These are phyloP conservation scores for Henricia sp. DNA, from an alignment of 53 echinoderm and acorn worm genomes.

Conservation along the genomic window DNA sequence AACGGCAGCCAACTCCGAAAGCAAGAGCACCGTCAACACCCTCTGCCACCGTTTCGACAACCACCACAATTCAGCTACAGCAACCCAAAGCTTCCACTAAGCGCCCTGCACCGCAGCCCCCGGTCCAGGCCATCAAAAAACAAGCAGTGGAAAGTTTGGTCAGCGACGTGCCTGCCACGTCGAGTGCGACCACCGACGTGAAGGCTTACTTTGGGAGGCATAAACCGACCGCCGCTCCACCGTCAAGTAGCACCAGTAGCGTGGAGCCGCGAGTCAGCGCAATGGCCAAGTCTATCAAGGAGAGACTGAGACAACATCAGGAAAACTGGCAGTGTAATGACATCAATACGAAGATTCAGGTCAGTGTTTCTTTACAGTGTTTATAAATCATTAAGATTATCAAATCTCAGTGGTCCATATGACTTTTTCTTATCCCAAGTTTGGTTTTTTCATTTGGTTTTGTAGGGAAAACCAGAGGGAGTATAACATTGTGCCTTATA, in stretches of 20 bases:
- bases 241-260: slow-evolving; percentile 59
- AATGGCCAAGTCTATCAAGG: slow-evolving; percentile 89
- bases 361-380: too few species aligned
- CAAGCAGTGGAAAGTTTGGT: slow-evolving; percentile 6
- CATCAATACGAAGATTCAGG: slow-evolving; percentile 93
- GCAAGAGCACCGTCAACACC: slow-evolving; percentile 35
- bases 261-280: slow-evolving; percentile 81
- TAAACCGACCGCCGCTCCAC: slow-evolving; percentile 2
- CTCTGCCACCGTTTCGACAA: neutral
- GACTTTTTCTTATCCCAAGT: too few species aligned
- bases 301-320: slow-evolving; percentile 83
- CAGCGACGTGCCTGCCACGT: neutral
- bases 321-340: slow-evolving; percentile 89
- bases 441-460: too few species aligned
- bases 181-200: slow-evolving; percentile 12
- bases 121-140: slow-evolving; percentile 56
- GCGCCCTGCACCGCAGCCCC: slow-evolving; percentile 38
- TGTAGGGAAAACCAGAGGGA: too few species aligned
- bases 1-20: slow-evolving; percentile 37
- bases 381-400: too few species aligned
- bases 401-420: too few species aligned
- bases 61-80: slow-evolving; percentile 50
- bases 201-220: slow-evolving; percentile 55
- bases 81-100: slow-evolving; percentile 38
- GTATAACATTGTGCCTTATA: too few species aligned